phyloP scores from a whole-genome alignment of 2,888 invertebrate genomes.

The Tanytarsus gracilentus region DNA sequence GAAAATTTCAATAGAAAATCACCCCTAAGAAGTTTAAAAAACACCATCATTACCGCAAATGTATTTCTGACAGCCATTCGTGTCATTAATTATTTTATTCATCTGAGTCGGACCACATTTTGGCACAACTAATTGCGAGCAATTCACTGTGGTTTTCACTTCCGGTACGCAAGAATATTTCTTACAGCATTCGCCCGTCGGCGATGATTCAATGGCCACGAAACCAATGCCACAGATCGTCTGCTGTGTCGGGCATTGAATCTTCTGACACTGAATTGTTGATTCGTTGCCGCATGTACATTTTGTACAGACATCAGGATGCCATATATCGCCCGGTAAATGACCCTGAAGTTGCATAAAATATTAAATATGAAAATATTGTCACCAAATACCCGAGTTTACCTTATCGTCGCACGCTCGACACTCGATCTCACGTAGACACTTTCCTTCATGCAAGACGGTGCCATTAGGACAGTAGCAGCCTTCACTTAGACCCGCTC shows the following conservation, averaged over 20 bases:
- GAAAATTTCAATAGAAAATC: not conserved
- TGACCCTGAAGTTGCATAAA: conserved; percentile 43
- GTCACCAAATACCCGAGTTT: not conserved
- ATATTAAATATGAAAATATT: not conserved
- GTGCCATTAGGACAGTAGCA: conserved; percentile 76
- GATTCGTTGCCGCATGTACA: conserved; percentile 56
- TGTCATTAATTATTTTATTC: conserved; percentile 54
- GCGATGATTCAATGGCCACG: conserved; percentile 46
- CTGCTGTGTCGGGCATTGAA: conserved; percentile 48
- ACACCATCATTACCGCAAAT: conserved; percentile 53
- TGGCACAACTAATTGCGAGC: conserved; percentile 58
- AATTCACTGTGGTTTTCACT: conserved; percentile 37
- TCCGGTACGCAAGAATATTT: conserved; percentile 57
- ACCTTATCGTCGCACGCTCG: conserved; percentile 61
- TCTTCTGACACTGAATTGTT: conserved; percentile 54
- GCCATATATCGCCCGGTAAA: conserved; percentile 55
- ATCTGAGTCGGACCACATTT: conserved; percentile 63
- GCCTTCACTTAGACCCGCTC: conserved; percentile 54
- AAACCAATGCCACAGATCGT: conserved; percentile 55
- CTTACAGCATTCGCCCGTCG: conserved; percentile 58
- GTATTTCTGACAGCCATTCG: conserved; percentile 61
- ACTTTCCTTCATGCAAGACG: conserved; percentile 61
- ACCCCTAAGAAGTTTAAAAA: conserved; percentile 31
- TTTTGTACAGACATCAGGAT: conserved; percentile 59
- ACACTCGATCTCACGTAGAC: conserved; percentile 58